These are phyloP conservation scores for Lacanobia wlatinum DNA, from an alignment of 2,888 invertebrate species.

Conservation along the genomic window DNA sequence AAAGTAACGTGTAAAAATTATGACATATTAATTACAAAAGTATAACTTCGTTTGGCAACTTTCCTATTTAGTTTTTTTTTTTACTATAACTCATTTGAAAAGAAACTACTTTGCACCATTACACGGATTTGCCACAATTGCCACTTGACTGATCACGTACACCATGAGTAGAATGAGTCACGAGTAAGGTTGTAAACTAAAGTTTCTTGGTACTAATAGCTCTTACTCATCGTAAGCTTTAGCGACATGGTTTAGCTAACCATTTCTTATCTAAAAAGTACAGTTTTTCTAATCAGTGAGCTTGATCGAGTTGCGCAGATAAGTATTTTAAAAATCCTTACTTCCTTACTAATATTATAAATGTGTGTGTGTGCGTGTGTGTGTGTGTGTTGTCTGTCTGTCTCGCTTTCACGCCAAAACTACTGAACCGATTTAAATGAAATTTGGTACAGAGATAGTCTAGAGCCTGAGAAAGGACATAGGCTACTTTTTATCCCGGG, in stretches of 20 bases:
- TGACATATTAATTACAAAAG: no score
- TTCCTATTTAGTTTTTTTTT: not conserved
- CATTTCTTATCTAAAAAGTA: not conserved
- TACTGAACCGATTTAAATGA: no score
- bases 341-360: no score
- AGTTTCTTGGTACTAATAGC: not conserved
- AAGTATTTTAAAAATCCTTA: not conserved
- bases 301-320: slow-evolving; percentile 1
- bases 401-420: no score
- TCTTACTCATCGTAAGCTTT: slow-evolving; percentile 35
- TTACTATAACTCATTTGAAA: not conserved
- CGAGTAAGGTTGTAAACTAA: slow-evolving; percentile 10
- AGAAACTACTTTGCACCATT: not conserved
- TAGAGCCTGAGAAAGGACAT: no score
- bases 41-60: no score
- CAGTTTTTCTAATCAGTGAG: not conserved
- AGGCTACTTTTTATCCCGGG: no score
- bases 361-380: no score
- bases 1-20: no score
- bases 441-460: no score
- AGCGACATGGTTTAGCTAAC: not conserved
- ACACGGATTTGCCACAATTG: slow-evolving; percentile 1
- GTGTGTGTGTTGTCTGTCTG: no score
- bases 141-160: slow-evolving; percentile 12
- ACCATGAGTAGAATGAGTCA: slow-evolving; percentile 10